Base-by-base conservation (phyloP, 2,113 vertebrate genomes). In the Monopterus albus region DNA sequence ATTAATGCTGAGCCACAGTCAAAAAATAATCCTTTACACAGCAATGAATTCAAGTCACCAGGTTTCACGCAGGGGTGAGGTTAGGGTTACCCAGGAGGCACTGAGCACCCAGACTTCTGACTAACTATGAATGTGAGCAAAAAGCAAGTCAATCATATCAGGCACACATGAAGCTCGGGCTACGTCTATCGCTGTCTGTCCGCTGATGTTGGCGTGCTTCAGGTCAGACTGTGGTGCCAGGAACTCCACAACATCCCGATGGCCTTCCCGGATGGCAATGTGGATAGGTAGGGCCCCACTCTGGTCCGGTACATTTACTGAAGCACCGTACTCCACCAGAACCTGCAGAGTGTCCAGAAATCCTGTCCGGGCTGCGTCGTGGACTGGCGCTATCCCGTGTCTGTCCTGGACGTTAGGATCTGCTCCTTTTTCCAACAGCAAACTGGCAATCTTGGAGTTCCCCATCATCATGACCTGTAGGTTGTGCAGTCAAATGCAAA, bases 401-500 rank as follows among this genome's bases (percentile, higher is more conserved):
- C 80, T 76, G 40, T 98, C 96, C 86, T 95, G 96, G 66, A 96
- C 12, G 15, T 97, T 96, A 15, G 95, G 93, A 20, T 94, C 87
- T 1, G 96, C 96, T 0, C 96, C 96, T 29, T 95, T 95, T 60
- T 96, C 94, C 86, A 98, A 81, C 14, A 98, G 88, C 64, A 96
- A 88, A 25, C 84, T 59, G 0, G 96, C 96, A 0, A 97, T 81
- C 6, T 85, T 78, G 35, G 91, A 82, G 71, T 92, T 95, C 13
- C 96, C 96, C 78, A 97, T 95, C 96, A 96, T 96, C 96, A 98
- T 96, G 26, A 95, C 96, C 96, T 98, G 75, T n/a, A n/a, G n/a
- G n/a, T n/a, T n/a, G n/a, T n/a, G n/a, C n/a, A n/a, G n/a, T n/a
- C n/a, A n/a, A n/a, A n/a, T n/a, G n/a, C n/a, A n/a, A n/a, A n/a